Base-by-base conservation (phyloP, 92 coral and sea anemone genomes). In the Epizoanthus stellaris region DNA sequence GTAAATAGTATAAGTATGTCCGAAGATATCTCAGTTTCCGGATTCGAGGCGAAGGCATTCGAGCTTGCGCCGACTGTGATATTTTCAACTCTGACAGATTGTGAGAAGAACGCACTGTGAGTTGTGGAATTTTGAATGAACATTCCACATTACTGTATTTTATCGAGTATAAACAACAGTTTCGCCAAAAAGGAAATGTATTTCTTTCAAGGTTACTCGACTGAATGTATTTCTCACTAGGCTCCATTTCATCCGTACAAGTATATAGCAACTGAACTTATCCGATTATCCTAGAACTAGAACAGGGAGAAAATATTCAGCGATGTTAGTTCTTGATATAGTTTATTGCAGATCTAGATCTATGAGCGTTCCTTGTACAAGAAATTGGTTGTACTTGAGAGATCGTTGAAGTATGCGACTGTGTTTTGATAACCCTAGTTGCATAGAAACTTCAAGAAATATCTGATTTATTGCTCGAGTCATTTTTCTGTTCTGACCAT, bases 51-150 rank as follows among this genome's bases (percentile, higher is more conserved):
- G 52, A 38, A 34, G 42, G 52, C 45, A 68, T 68, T 68, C 40
- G 45, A 75, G 49, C 61, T 79, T 79, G 49, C 60, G 70, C 40
- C 61, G 19, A 45, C 5, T 63, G 72, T 45, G 67, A 16, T 70
- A 70, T 62, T 43, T 62, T 52, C 13, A 21, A 70, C 65, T 63
- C 65, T 58, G 73, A 79, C 45, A 11, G 13, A 15, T 16, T 11
- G 42, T 23, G 34, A n/a, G 20, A 21, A 76, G 25, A 36, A 52
- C 52, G 6, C 73, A 43, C 45, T n/a, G 34, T 63, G 59, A 63
- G 83, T 63, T 57, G 72, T 62, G 83, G 83, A 79, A 79, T 79
- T 79, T 79, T 57, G 73, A 79, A 59, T 20, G 73, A 79, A 20
- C 83, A 79, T 45, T 79, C 72, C 56, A 16, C 65, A 39, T 61